A percentile compares a stretch with the other conserved stretches of the same genome.
Conservation (phyloP, 2,113 vertebrate species). For the Megaleporinus macrocephalus region DNA sequence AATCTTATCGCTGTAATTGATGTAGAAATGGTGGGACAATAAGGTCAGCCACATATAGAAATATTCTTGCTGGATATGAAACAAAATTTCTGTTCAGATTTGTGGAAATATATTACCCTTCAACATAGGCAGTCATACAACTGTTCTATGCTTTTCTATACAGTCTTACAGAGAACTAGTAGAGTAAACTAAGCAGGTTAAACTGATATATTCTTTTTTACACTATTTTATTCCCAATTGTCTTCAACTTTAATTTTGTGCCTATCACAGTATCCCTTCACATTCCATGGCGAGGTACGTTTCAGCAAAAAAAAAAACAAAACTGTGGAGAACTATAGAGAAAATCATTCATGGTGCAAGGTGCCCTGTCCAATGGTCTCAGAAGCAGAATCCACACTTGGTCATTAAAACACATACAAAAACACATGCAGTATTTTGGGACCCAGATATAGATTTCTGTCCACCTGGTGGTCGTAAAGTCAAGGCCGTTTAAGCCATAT, state of each 20-base stretch:
- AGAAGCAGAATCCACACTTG: not conserved
- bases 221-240: too few species aligned
- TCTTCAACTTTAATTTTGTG: not conserved
- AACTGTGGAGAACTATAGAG: not conserved
- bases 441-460: conserved; percentile 43
- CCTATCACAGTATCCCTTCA: not conserved
- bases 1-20: not conserved
- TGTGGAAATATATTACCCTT: too few species aligned
- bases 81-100: too few species aligned
- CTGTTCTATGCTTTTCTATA: too few species aligned
- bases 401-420: not conserved
- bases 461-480: conserved; percentile 22
- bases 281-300: not conserved
- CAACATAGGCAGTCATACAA: too few species aligned
- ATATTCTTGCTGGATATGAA: too few species aligned
- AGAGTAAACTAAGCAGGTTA: too few species aligned
- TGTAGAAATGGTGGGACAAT: not conserved
- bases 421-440: conserved; percentile 3
- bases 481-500: conserved; percentile 16
- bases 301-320: not conserved
- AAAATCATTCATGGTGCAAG: not conserved
- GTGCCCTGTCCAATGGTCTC: too few species aligned
- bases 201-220: too few species aligned
- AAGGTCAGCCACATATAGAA: not conserved
- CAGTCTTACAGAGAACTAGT: too few species aligned